Conservation (phyloP, 2,113 vertebrate species). For the Oreochromis tanganicae region DNA sequence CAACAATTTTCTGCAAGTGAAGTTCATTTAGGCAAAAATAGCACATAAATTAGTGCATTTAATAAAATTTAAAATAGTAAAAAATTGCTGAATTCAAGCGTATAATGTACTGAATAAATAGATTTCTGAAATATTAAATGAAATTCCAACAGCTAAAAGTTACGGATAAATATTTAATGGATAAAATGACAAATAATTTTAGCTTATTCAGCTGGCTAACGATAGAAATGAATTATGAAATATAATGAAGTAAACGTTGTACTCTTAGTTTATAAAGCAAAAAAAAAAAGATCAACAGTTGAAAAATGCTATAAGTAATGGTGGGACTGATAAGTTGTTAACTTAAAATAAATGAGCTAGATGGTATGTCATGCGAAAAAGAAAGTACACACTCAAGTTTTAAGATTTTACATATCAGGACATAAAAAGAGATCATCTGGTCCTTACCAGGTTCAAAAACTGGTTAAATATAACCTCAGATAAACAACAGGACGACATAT, state of each 20-base stretch:
- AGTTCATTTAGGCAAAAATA: background rate
- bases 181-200: background rate
- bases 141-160: background rate
- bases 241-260: accelerated
- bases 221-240: background rate
- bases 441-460: background rate
- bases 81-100: background rate
- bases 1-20: background rate
- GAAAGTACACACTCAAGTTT: background rate
- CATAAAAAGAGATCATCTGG: background rate
- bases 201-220: background rate
- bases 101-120: background rate
- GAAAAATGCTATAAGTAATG: background rate
- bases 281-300: background rate
- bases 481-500: background rate
- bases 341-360: background rate
- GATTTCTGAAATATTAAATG: background rate
- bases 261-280: background rate
- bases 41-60: background rate
- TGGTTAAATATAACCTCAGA: background rate
- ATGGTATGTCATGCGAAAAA: background rate
- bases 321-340: background rate
- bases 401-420: accelerated
- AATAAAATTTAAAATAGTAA: background rate
- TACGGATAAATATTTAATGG: background rate